phyloP scores from a whole-genome alignment of 2,113 vertebrate species.

The Pterocles gutturalis region DNA sequence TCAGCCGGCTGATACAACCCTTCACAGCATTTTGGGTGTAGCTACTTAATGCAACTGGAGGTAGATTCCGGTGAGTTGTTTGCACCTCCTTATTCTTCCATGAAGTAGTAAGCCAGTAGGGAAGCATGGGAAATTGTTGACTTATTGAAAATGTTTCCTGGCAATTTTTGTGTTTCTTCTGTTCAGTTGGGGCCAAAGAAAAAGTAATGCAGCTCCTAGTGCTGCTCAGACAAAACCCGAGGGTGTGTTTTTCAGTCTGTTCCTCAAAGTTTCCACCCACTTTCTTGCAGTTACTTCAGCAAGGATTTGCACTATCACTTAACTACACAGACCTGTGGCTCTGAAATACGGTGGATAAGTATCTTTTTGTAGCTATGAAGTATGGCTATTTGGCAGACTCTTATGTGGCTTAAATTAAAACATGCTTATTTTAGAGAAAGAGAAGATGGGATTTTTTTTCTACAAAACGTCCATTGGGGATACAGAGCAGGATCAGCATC shows the following conservation, averaged over 20 bases:
- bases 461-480: rapidly evolving
- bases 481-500: neutral
- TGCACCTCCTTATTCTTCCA: neutral
- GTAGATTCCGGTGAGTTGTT: neutral
- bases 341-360: neutral
- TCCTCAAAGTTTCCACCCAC: neutral
- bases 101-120: neutral
- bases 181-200: neutral
- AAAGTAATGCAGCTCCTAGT: neutral
- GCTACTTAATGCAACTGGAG: neutral
- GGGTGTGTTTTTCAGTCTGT: neutral
- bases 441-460: neutral
- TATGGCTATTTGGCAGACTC: neutral
- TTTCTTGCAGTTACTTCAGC: neutral
- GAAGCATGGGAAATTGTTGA: neutral
- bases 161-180: neutral
- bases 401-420: neutral
- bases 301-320: neutral
- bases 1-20: neutral
- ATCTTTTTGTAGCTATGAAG: neutral
- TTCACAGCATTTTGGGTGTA: neutral
- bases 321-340: neutral
- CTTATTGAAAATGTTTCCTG: neutral
- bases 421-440: neutral
- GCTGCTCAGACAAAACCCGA: neutral